Evolutionary conservation across 2,888 invertebrate species (phyloP).

Genomic region (Meteorus cinctellus): DNA sequence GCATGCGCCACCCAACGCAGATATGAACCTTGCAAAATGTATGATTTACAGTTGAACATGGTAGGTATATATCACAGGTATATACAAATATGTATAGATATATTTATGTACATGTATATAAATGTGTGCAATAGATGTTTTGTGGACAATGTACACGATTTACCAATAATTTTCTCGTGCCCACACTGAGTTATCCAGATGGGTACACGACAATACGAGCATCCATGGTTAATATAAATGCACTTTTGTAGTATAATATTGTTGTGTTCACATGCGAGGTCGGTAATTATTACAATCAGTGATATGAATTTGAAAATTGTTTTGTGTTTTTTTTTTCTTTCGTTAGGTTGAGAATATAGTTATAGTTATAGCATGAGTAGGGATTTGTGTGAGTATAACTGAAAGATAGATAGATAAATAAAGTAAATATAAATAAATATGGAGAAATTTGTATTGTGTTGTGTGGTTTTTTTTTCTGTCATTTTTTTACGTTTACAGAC

Average conservation of each 20-base stretch:
- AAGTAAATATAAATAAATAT: neutral
- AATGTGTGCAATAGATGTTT: slow-evolving; percentile 12
- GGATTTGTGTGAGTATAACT: neutral
- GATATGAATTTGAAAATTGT: neutral
- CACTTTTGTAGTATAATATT: neutral
- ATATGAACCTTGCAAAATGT: slow-evolving; percentile 49
- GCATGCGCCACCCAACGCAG: slow-evolving; percentile 40
- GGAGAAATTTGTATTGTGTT: neutral
- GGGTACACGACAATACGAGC: neutral
- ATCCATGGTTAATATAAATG: neutral
- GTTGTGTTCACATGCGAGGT: neutral
- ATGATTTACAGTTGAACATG: slow-evolving; percentile 44
- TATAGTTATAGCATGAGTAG: neutral
- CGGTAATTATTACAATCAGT: neutral
- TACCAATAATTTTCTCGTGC: slow-evolving; percentile 8
- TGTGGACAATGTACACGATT: neutral
- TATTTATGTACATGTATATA: neutral
- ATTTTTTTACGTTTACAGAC: neutral
- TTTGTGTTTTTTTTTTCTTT: neutral
- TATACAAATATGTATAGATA: neutral
- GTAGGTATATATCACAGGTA: neutral
- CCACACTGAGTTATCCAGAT: neutral
- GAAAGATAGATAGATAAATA: slow-evolving; percentile 2
- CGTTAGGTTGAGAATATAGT: neutral
- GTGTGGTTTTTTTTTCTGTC: neutral